Percentiles rank a stretch among this genome's conserved stretches.
Evolutionary conservation across 2,113 vertebrate species (phyloP).

Genomic region (Pristiophorus japonicus): DNA sequence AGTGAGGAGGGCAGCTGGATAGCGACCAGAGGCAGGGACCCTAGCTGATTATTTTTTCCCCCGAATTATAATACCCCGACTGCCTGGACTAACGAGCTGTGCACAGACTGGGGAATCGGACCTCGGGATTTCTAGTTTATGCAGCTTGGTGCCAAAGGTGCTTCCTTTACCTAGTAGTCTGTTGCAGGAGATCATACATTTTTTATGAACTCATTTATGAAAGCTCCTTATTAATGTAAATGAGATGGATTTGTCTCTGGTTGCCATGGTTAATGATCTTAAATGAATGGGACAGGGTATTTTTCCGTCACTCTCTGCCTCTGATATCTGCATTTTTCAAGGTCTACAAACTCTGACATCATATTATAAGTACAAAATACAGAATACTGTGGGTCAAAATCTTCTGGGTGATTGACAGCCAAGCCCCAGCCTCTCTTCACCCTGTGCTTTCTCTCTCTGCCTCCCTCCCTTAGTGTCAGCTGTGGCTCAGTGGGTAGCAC

Average conservation of each 20-base stretch:
- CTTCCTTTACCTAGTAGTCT: not conserved
- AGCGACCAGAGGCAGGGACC: not conserved
- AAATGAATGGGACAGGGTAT: not conserved
- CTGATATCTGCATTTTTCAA: not conserved
- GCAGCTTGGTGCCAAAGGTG: not conserved
- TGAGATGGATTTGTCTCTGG: not conserved
- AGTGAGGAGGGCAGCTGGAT: not conserved
- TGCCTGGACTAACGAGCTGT: not conserved
- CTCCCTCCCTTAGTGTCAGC: too few species aligned
- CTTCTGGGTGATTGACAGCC: not conserved
- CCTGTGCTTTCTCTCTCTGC: not conserved
- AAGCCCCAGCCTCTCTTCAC: not conserved
- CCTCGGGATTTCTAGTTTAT: not conserved
- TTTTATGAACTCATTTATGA: not conserved
- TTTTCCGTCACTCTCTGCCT: not conserved
- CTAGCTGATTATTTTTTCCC: not conserved
- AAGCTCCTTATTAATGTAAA: not conserved
- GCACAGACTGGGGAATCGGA: too few species aligned
- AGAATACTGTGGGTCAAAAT: not conserved
- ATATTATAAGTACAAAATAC: not conserved
- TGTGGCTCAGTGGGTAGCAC: too few species aligned
- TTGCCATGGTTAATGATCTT: not conserved
- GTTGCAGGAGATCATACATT: not conserved
- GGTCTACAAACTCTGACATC: not conserved
- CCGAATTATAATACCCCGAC: too few species aligned